These are phyloP conservation scores for Patella caerulea DNA, from an alignment of 2,888 invertebrate species.

Conservation along the genomic window DNA sequence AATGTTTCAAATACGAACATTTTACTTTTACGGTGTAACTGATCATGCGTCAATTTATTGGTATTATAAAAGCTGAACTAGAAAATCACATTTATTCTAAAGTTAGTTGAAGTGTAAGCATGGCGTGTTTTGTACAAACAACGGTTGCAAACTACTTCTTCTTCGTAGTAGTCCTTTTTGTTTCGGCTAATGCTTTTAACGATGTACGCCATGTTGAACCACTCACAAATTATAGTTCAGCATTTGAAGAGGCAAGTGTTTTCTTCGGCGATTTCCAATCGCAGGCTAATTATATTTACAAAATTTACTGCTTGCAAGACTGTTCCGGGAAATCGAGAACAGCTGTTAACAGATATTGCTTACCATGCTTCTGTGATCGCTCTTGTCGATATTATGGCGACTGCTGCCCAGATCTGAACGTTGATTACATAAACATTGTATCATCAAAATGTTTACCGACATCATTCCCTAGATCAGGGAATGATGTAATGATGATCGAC, in stretches of 20 bases:
- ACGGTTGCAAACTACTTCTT: too few species aligned
- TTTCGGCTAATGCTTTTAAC: too few species aligned
- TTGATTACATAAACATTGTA: background rate
- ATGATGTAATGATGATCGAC: background rate
- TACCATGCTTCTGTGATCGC: conserved; percentile 1
- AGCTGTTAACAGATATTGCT: background rate
- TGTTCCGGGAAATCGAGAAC: background rate
- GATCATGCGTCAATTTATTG: too few species aligned
- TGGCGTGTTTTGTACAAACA: too few species aligned
- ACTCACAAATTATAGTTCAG: background rate
- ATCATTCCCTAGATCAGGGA: background rate
- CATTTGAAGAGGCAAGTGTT: background rate
- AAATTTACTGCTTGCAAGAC: background rate
- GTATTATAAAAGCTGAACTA: too few species aligned
- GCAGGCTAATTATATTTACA: background rate
- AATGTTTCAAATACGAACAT: too few species aligned
- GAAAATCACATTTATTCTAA: too few species aligned
- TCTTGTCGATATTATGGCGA: conserved; percentile 6
- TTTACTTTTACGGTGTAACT: too few species aligned
- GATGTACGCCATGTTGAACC: too few species aligned
- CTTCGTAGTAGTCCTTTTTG: too few species aligned
- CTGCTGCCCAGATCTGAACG: conserved; percentile 13
- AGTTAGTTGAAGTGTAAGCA: too few species aligned
- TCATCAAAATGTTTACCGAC: background rate
- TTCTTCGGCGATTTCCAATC: background rate